Percentiles rank a stretch among this genome's conserved stretches.
Evolutionary conservation across 2,888 invertebrate species (phyloP).

Genomic region (Heliconius aoede): DNA sequence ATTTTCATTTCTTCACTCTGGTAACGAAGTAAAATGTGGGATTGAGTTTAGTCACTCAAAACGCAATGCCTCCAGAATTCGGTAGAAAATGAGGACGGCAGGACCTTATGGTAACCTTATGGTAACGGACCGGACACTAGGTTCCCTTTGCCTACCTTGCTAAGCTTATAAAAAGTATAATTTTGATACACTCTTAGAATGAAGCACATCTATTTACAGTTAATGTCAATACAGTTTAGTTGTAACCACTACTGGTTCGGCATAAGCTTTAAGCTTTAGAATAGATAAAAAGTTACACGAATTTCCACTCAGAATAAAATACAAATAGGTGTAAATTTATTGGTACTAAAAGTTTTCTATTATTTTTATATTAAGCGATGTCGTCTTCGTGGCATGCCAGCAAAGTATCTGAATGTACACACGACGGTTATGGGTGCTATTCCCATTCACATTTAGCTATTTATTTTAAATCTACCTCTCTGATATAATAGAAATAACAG

Average conservation of each 20-base stretch:
- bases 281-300: neutral
- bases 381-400: neutral
- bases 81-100: too few species aligned
- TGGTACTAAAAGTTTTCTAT: neutral
- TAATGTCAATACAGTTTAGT: neutral
- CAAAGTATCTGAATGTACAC: neutral
- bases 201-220: neutral
- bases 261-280: too few species aligned
- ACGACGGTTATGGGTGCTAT: neutral
- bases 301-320: conserved; percentile 7
- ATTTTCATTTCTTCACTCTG: too few species aligned
- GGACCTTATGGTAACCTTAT: too few species aligned
- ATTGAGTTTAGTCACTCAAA: too few species aligned
- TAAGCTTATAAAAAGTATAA: too few species aligned
- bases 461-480: neutral
- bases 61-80: too few species aligned
- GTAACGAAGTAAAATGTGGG: too few species aligned
- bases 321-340: neutral
- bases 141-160: too few species aligned
- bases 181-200: too few species aligned
- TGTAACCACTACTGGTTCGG: neutral
- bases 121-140: too few species aligned
- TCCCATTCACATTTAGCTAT: neutral
- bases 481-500: neutral
- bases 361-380: too few species aligned